Conservation (phyloP, 2,888 invertebrate species). For the Noctua janthe region DNA sequence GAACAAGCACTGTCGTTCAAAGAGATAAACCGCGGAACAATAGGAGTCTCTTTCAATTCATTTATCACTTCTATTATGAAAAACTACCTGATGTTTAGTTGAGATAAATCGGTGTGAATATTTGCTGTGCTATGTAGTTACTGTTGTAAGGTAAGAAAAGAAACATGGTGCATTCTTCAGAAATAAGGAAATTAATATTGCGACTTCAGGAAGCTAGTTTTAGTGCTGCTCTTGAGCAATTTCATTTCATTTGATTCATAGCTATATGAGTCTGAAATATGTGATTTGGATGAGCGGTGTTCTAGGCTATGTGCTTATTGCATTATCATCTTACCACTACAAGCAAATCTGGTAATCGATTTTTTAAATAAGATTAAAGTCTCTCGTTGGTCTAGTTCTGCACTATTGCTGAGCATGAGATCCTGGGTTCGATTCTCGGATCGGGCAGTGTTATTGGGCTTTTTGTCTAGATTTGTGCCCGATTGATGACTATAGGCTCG, state of each 20-base stretch:
- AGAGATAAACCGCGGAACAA: slow-evolving; percentile 27
- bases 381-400: background rate
- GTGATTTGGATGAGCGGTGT: background rate
- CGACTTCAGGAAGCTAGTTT: background rate
- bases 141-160: background rate
- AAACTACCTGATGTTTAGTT: slow-evolving; percentile 20
- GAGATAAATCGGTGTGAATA: slow-evolving; percentile 6
- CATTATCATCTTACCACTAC: background rate
- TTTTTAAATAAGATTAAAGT: background rate
- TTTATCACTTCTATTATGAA: slow-evolving; percentile 19
- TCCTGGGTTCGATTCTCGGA: background rate
- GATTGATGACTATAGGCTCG: background rate
- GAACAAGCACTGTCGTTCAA: background rate
- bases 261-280: slow-evolving; percentile 1
- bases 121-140: background rate
- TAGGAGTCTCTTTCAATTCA: slow-evolving; percentile 22
- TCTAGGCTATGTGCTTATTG: background rate
- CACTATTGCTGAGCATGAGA: background rate
- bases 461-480: background rate
- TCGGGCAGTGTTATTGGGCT: background rate
- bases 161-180: background rate
- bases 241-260: slow-evolving; percentile 24
- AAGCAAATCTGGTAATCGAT: background rate
- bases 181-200: slow-evolving; percentile 12
- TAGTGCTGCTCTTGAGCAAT: slow-evolving; percentile 3